Conservation (phyloP, 2,797 vertebrate species). For the Pseudochaenichthys georgianus region DNA sequence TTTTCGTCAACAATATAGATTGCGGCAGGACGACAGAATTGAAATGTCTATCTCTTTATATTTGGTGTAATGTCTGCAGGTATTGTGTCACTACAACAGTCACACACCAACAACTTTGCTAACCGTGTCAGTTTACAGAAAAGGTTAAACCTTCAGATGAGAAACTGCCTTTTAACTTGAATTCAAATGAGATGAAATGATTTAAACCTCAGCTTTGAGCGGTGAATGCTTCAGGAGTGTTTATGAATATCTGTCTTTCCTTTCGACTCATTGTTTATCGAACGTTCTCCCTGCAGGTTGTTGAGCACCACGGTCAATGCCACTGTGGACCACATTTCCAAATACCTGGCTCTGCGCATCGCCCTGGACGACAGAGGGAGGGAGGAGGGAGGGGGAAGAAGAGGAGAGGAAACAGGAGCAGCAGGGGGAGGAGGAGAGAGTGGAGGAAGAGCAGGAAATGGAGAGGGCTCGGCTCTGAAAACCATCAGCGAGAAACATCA, state of each 20-base stretch:
- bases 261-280: background rate
- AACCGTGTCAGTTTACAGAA: too few relatives aligned
- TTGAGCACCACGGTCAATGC: conserved; percentile 94
- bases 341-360: conserved; percentile 92
- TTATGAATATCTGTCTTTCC: background rate
- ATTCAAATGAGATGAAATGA: background rate
- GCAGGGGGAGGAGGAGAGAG: conserved; percentile 39
- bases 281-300: conserved; percentile 74
- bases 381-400: conserved; percentile 32
- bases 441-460: conserved; percentile 51
- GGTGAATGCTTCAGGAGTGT: background rate
- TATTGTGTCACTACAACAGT: too few relatives aligned
- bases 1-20: too few relatives aligned
- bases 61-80: too few relatives aligned
- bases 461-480: conserved; percentile 79
- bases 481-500: conserved; percentile 93
- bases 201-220: background rate
- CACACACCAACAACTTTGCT: too few relatives aligned
- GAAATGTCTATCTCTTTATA: too few relatives aligned
- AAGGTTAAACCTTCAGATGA: too few relatives aligned
- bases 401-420: conserved; percentile 39
- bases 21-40: too few relatives aligned
- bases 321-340: conserved; percentile 93
- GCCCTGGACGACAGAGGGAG: conserved; percentile 86
- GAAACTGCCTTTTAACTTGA: too few relatives aligned